A percentile compares a stretch with the other conserved stretches of the same genome.
Conservation (phyloP, 2,113 vertebrate genomes). For the Hippocampus abdominalis region DNA sequence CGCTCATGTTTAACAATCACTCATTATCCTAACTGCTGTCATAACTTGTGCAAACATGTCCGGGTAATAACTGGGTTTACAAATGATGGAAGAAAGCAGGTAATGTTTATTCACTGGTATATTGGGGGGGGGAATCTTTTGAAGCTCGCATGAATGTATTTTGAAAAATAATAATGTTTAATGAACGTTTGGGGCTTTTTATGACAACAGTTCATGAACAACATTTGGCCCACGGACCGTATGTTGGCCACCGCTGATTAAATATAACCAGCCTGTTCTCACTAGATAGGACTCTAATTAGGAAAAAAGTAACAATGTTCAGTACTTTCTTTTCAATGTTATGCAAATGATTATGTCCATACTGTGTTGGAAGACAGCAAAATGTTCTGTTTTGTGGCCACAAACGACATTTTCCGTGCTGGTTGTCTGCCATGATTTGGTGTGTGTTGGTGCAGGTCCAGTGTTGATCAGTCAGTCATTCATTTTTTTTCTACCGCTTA, state of each 20-base stretch:
- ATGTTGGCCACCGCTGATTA: background rate
- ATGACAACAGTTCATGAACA: background rate
- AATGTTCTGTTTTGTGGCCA: background rate
- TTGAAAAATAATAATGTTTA: background rate
- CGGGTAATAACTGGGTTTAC: background rate
- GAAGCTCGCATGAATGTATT: background rate
- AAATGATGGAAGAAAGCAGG: background rate
- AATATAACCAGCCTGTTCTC: background rate
- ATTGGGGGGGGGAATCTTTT: background rate
- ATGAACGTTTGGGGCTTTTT: background rate
- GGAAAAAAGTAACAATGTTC: background rate
- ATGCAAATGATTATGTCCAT: background rate
- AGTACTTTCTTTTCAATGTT: background rate
- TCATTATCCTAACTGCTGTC: background rate
- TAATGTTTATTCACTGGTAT: background rate
- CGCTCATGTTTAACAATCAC: background rate
- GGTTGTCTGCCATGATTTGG: background rate
- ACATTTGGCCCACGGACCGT: background rate
- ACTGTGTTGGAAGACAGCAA: background rate
- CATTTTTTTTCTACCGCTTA: background rate
- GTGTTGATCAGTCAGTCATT: background rate
- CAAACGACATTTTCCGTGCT: background rate
- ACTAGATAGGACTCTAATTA: background rate
- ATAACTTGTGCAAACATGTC: background rate
- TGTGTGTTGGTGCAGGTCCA: background rate